Base-by-base conservation (phyloP, 2,797 vertebrate genomes). In the Otolemur crassicaudatus region DNA sequence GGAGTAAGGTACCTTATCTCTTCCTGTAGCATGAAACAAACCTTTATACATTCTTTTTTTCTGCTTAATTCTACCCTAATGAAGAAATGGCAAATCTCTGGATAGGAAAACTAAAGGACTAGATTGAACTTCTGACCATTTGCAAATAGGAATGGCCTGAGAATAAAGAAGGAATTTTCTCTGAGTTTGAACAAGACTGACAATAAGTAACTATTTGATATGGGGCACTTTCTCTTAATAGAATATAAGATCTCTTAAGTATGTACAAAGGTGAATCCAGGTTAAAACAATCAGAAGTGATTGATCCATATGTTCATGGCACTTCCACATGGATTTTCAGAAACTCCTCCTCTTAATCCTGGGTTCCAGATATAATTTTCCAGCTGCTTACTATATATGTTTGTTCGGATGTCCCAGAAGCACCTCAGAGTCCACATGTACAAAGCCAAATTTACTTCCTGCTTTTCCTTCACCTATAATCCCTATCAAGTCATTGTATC, bases 261-360 rank as follows among this genome's bases (percentile, higher is more conserved):
- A 91, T 95, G 96, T 95, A 81, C 29, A 93, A 96, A 96, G n/a
- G n/a, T 93, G 12, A 95, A 95, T 5, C 31, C 63, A 84, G 70
- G 60, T 93, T 85, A 91, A 95, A 94, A 86, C 73, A 85, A 85
- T 94, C 31, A 81, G 63, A 95, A 96, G 58, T 34, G 34, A 89
- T 90, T 19, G 8, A 93, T 86, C 23, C 69, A 72, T n/a, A 81
- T 77, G 75, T 11, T 58, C 14, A 10, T 73, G 81, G 49, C 3
- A 90, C 49, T 94, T 27, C 69, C 61, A 73, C 72, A 83, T 69
- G n/a, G 25, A 84, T 90, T 93, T 90, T 37, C 20, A 73, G 60
- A 90, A 79, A 40, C 53, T 95, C 46, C 76, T 88, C 14, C 25
- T 79, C 25, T 76, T 89, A 84, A 84, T 73, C 16, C 58, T 60